These are phyloP conservation scores for Acinonyx jubatus DNA, from an alignment of 2,113 vertebrate species.

Conservation along the genomic window DNA sequence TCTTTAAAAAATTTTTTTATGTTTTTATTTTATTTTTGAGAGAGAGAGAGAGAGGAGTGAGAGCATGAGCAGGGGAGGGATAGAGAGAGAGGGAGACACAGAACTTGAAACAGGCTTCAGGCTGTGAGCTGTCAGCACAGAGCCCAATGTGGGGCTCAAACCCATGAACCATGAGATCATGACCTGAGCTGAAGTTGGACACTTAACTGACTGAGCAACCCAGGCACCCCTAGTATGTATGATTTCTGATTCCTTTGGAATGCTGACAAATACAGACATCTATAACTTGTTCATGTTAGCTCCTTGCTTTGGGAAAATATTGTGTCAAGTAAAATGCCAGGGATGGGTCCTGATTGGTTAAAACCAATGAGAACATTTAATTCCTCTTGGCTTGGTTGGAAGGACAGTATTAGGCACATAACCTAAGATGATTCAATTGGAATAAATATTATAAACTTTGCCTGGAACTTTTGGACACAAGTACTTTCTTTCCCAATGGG, in stretches of 20 bases:
- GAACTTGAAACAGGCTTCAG: too few species aligned
- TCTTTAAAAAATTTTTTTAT: background rate
- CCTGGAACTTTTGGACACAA: background rate
- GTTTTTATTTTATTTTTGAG: too few species aligned
- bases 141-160: too few species aligned
- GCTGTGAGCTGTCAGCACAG: too few species aligned
- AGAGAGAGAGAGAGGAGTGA: too few species aligned
- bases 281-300: background rate
- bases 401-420: background rate
- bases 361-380: background rate
- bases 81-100: too few species aligned
- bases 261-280: background rate
- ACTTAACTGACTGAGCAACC: too few species aligned
- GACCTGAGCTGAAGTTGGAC: too few species aligned
- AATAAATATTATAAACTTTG: background rate
- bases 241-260: background rate
- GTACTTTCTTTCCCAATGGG: background rate
- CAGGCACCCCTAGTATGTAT: background rate
- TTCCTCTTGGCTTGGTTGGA: background rate
- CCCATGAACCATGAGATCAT: too few species aligned
- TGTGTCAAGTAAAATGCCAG: background rate
- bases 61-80: too few species aligned
- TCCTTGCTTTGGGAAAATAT: conserved; percentile 10
- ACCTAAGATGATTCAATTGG: background rate
- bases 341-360: background rate